phyloP scores from a whole-genome alignment of 2,888 invertebrate genomes.

The Drosophila falleni region DNA sequence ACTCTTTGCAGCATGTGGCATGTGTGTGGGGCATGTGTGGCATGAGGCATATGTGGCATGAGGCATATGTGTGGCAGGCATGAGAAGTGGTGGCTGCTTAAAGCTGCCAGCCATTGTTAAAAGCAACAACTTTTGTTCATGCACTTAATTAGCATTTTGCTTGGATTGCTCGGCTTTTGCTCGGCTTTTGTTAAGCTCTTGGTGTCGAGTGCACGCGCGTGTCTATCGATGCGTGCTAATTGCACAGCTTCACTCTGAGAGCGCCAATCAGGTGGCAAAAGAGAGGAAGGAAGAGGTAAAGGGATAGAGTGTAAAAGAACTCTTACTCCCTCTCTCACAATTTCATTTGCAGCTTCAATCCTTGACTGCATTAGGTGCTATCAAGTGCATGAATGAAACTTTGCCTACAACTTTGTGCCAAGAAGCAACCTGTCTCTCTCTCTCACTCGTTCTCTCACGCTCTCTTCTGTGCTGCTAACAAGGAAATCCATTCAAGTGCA shows the following conservation, averaged over 20 bases:
- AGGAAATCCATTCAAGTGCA: slow-evolving; percentile 76
- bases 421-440: slow-evolving; percentile 9
- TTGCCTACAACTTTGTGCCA: slow-evolving; percentile 54
- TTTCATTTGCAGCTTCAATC: slow-evolving; percentile 39
- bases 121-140: slow-evolving; percentile 40
- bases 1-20: slow-evolving; percentile 24
- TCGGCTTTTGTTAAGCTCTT: slow-evolving; percentile 48
- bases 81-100: slow-evolving; percentile 21
- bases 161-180: slow-evolving; percentile 52
- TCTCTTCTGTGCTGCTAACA: slow-evolving; percentile 54
- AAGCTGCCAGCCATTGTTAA: slow-evolving; percentile 46
- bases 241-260: slow-evolving; percentile 59
- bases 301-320: neutral
- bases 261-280: neutral
- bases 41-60: slow-evolving; percentile 6
- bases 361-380: slow-evolving; percentile 68
- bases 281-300: too few species aligned
- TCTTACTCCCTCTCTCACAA: slow-evolving; percentile 6
- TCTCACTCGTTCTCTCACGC: neutral
- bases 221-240: slow-evolving; percentile 82
- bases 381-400: slow-evolving; percentile 62
- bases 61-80: slow-evolving; percentile 24
- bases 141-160: slow-evolving; percentile 79
- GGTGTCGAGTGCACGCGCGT: slow-evolving; percentile 74
- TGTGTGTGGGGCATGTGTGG: slow-evolving; percentile 11